Evolutionary conservation across 2,888 invertebrate genomes (phyloP), one percentile per base, ranked within the genome.

Genomic region (Callyntrura sp.): DNA sequence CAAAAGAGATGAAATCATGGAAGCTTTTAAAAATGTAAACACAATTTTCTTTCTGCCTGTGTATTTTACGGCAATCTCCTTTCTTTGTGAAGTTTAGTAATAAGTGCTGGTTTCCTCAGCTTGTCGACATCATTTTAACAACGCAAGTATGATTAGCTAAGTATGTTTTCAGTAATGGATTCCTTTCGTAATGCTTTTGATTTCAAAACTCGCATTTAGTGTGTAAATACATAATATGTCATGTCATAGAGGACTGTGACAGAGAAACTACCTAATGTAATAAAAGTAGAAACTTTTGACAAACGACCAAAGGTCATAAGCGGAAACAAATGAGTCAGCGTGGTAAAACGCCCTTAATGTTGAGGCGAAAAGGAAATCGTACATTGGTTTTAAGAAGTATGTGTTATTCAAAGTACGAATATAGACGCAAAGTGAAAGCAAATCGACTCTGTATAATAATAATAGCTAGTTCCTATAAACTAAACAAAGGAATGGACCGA

Each of bases 1-100:
- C 23, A 57, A 57, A 51, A 43, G 23, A 43, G 20, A 57, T n/a
- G n/a, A n/a, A n/a, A n/a, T n/a, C n/a, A n/a, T n/a, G n/a, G 20
- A 65, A 20, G 85, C 85, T 70, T 73, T 57, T 73, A 17, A 73
- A 85, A 68, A 70, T 84, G 83, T 28, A 84, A 84, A 84, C 17
- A 79, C 6, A 48, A 25, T 45, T 28, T 28, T 79, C 28, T 17
- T 48, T 48, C 11, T 35, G n/a, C 48, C 14, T 45, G 17, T 43
- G 43, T 14, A 43, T 9, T 43, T 3, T 17, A 70, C 43, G 12
- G 9, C n/a, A 45, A 43, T 0, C n/a, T 4, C 25, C 62, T 23
- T 23, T 25, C 0, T 25, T 62, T 23, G 35, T 4, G 6, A 35
- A 35, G 35, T 35, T 35, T 4, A 35, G 35, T 35, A 35, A 9